Evolutionary conservation across 2,797 vertebrate species (phyloP).

Genomic region (Cryptoprocta ferox): DNA sequence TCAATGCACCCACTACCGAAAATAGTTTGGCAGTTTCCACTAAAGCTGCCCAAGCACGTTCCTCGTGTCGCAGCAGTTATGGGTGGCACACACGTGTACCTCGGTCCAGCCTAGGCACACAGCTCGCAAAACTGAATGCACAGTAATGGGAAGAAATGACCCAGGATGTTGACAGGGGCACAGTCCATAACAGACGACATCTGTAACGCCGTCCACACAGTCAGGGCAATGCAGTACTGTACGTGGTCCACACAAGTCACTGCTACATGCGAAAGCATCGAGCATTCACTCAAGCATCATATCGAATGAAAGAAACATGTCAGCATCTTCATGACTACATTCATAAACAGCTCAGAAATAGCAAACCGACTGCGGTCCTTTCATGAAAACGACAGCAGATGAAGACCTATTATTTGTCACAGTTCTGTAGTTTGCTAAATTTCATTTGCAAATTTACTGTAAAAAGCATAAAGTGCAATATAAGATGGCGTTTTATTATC

Average conservation of each 20-base stretch:
- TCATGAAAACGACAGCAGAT: background rate
- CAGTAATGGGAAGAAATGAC: background rate
- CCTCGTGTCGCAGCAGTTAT: background rate
- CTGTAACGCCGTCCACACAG: too few relatives aligned
- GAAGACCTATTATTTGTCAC: background rate
- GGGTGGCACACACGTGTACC: fast-evolving
- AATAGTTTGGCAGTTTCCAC: background rate
- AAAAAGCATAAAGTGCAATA: background rate
- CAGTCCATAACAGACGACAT: fast-evolving
- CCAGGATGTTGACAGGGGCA: background rate
- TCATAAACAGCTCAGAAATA: background rate
- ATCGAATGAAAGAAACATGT: background rate
- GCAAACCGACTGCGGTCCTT: fast-evolving
- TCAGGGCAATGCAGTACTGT: fast-evolving
- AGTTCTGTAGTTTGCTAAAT: background rate
- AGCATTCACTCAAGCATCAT: fast-evolving
- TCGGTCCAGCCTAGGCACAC: background rate
- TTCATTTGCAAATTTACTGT: background rate
- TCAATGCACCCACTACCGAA: background rate
- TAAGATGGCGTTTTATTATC: background rate
- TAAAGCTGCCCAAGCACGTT: fast-evolving
- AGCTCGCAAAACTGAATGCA: too few relatives aligned
- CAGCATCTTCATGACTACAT: background rate
- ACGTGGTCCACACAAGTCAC: fast-evolving
- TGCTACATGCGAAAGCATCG: background rate